Evolutionary conservation across 2,888 invertebrate genomes (phyloP).

Genomic region (Dicyrtoma fusca): DNA sequence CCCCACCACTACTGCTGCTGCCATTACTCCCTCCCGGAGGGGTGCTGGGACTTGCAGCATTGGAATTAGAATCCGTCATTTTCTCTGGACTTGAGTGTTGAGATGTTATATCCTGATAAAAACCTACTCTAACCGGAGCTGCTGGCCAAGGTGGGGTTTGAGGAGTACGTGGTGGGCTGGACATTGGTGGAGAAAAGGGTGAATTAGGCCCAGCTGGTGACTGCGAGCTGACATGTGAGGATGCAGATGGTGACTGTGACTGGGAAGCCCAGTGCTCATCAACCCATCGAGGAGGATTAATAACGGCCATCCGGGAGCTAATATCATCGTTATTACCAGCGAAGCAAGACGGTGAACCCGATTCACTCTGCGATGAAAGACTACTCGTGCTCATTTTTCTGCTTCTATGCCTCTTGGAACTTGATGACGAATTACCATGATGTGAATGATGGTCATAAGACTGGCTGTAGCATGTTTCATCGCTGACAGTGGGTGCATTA

Average conservation of each 20-base stretch:
- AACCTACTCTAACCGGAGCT: conserved; percentile 81
- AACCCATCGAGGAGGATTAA: conserved; percentile 70
- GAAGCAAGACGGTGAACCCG: conserved; percentile 65
- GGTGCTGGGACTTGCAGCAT: conserved; percentile 48
- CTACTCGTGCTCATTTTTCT: conserved; percentile 76
- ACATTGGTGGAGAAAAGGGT: conserved; percentile 54
- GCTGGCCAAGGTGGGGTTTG: conserved; percentile 68
- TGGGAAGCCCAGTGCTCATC: conserved; percentile 69
- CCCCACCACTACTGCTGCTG: background rate
- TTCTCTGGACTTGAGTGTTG: conserved; percentile 58
- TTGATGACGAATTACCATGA: conserved; percentile 58
- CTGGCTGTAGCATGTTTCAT: conserved; percentile 19
- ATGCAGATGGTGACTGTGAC: conserved; percentile 67
- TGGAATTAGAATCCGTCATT: conserved; percentile 45
- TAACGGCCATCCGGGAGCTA: conserved; percentile 63
- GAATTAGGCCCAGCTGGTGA: conserved; percentile 56
- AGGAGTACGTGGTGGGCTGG: conserved; percentile 64
- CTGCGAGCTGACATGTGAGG: conserved; percentile 62
- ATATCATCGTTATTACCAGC: conserved; percentile 37
- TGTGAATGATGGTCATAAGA: conserved; percentile 8
- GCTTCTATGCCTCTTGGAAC: conserved; percentile 66
- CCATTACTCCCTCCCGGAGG: conserved; percentile 44
- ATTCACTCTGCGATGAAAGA: conserved; percentile 63
- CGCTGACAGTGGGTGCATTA: conserved; percentile 59
- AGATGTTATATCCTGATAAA: conserved; percentile 76